Percentiles rank a stretch among this genome's conserved stretches.
phyloP scores from a whole-genome alignment of 2,888 invertebrate species.

The Gnatocerus cornutus region DNA sequence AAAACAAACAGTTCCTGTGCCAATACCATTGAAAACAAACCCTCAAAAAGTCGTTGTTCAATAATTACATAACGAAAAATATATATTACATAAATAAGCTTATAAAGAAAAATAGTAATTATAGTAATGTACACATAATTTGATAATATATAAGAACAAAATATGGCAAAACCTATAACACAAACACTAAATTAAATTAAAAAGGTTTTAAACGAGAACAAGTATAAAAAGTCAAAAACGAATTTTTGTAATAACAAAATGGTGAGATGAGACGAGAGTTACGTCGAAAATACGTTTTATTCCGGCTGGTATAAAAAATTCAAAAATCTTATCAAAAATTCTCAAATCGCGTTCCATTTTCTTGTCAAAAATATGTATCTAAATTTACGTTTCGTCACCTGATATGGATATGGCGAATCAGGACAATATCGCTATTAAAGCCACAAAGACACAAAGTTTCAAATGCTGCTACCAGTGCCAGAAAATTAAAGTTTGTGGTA shows the following conservation, averaged over 20 bases:
- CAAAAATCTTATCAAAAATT: constrained; percentile 59
- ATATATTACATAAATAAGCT: constrained; percentile 48
- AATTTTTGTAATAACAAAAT: constrained; percentile 23
- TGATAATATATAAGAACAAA: constrained; percentile 47
- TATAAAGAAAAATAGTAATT: constrained; percentile 47
- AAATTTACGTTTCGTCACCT: constrained; percentile 49
- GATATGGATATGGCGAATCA: constrained; percentile 49
- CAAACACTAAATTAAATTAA: constrained; percentile 46
- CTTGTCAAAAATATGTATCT: constrained; percentile 52
- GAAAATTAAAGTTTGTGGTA: constrained; percentile 45
- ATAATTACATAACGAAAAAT: constrained; percentile 47
- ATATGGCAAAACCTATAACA: constrained; percentile 55
- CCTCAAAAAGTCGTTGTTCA: constrained; percentile 40
- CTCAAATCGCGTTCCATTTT: constrained; percentile 26
- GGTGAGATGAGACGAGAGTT: constrained; percentile 37
- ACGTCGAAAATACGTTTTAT: constrained; percentile 55
- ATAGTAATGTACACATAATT: constrained; percentile 44
- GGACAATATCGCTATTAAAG: constrained; percentile 62
- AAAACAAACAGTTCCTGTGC: constrained; percentile 36
- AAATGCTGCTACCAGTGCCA: constrained; percentile 55
- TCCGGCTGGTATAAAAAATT: constrained; percentile 62
- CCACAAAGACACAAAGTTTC: constrained; percentile 63
- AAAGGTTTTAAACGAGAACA: constrained; percentile 53
- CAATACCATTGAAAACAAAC: constrained; percentile 42
- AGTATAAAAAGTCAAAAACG: constrained; percentile 49